Percentiles rank a stretch among this genome's conserved stretches.
phyloP scores from a whole-genome alignment of 2,113 vertebrate genomes.

The Pithys albifrons region DNA sequence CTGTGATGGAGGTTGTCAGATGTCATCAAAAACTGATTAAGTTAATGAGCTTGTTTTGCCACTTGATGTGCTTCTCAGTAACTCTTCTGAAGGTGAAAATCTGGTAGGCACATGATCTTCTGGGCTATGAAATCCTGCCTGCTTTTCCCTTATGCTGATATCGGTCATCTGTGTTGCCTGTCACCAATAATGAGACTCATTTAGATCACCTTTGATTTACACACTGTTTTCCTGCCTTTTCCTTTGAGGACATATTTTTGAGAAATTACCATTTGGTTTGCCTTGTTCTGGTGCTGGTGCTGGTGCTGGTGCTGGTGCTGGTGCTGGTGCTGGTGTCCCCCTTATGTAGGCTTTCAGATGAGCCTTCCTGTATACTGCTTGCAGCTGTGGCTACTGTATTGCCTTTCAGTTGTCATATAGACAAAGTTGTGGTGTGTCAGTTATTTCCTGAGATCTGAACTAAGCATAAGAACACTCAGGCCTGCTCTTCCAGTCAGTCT shows the following conservation, averaged over 20 bases:
- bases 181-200: neutral
- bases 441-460: neutral
- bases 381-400: neutral
- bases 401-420: neutral
- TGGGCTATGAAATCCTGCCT: neutral
- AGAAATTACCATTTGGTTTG: neutral
- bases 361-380: neutral
- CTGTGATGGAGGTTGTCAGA: constrained; percentile 15
- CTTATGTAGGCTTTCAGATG: neutral
- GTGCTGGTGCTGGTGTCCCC: rapidly evolving
- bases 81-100: constrained; percentile 44
- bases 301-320: neutral
- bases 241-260: neutral
- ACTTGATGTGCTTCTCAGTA: constrained; percentile 1
- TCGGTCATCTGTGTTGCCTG: neutral
- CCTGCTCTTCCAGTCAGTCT: neutral
- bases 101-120: neutral
- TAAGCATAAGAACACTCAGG: neutral
- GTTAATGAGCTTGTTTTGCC: constrained; percentile 46
- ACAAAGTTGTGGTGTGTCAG: neutral
- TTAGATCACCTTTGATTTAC: neutral
- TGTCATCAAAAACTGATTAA: constrained; percentile 43
- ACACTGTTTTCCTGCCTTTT: neutral
- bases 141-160: neutral
- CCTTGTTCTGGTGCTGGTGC: neutral